Base-by-base conservation (phyloP, 1,140 invertebrate genomes). In the Drosophila asahinai region DNA sequence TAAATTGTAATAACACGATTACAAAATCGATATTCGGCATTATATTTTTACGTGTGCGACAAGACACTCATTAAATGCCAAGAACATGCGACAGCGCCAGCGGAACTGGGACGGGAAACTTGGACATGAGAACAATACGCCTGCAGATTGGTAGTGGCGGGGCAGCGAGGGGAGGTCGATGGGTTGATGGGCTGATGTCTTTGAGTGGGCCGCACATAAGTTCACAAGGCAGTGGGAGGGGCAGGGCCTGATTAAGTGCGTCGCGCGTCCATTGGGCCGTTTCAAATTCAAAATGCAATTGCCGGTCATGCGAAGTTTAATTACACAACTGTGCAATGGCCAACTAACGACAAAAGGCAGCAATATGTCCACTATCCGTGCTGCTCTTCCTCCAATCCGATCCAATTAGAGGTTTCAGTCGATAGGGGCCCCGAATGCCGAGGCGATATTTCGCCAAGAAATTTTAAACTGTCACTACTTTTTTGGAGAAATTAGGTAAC, bases 201-300 rank as follows among this genome's bases (percentile, higher is more conserved):
- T 73, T 25, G 38, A 42, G 52, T 17, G 40, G 49, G 17, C 54
- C 62, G 36, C 54, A 43, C 38, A 17, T 30, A 64, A 55, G 19
- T 27, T 30, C 17, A 5, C 17, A 17, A 2, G 45, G 19, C n/a
- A 17, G 22, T 52, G 43, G 52, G 14, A 15, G 66, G 65, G 47
- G 40, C 27, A 55, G 14, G 22, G 60, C 11, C 42, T 25, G 58
- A 19, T 62, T 27, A 47, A 62, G 57, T 59, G 67, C 47, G 54
- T 59, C 27, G 65, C 52, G 52, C 49, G 55, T 68, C 65, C 74
- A 86, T 70, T 78, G 74, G 61, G 63, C 72, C 80, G 80, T 67
- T 87, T 87, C 80, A 47, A 89, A 89, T 83, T 89, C 81, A 87
- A 89, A 84, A 75, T 78, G 73, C 84, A 83, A 83, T 83, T 89